Evolutionary conservation across 2,113 vertebrate genomes (phyloP), one percentile per base, ranked within the genome.

Genomic region (Burhinus bistriatus): DNA sequence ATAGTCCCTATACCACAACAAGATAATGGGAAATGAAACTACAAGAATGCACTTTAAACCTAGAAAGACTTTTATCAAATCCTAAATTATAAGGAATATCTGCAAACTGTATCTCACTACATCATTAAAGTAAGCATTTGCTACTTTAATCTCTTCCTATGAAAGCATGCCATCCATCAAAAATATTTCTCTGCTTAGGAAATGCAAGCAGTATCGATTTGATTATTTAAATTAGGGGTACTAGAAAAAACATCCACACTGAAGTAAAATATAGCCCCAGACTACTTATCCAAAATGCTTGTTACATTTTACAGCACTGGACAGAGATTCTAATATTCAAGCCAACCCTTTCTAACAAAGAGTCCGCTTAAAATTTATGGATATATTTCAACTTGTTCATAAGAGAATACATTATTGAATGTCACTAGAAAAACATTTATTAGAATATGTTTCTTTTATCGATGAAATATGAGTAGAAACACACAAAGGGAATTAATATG

Each of bases 251-350:
- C 10, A 76, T 45, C 49, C 57, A 71, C 51, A 57, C 5, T 90
- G 45, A 71, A 79, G 29, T 49, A 9, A 84, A 91, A 93, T 92
- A 73, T 29, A 81, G 65, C 15, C 83, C 40, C 13, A 92, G 72
- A 69, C 30, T 83, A 58, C 61, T 72, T 54, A 69, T 5, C 49
- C 34, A 20, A 90, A 96, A 49, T 0, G 22, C 83, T 78, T 57
- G 27, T 90, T 97, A 90, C 5, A 20, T 87, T 96, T 94, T 96
- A 96, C 83, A 95, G 80, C 51, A n/a, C 85, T 96, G 95, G 93
- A 96, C 73, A 92, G 85, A 78, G 95, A 78, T 36, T 49, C 52
- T 26, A 76, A 82, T 30, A 44, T 45, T 76, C 44, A 70, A 93
- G 93, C 93, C 94, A 97, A 81, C 7, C 40, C 45, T 40, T 5